Conservation (phyloP, 2,888 invertebrate genomes). For the Mesorhabditis belari region DNA sequence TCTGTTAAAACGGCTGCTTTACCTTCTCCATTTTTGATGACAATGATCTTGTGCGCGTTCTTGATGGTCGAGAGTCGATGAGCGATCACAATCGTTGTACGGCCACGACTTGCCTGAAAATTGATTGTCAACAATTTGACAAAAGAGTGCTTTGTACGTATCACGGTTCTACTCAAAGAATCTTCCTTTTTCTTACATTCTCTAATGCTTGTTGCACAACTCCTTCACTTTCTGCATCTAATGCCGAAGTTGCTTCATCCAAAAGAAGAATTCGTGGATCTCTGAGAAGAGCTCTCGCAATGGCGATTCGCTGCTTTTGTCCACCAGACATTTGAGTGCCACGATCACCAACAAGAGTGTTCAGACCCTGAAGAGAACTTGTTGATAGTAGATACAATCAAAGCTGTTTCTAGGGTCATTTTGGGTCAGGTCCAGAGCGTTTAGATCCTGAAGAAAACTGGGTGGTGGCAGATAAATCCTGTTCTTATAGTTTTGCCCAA, state of each 20-base stretch:
- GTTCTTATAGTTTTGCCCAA: not conserved
- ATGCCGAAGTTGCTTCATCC: slow-evolving; percentile 40
- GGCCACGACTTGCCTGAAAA: slow-evolving; percentile 38
- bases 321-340: slow-evolving; percentile 42
- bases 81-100: slow-evolving; percentile 58
- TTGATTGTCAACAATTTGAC: too few species aligned
- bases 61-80: slow-evolving; percentile 59
- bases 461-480: too few species aligned
- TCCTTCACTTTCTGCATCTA: slow-evolving; percentile 37
- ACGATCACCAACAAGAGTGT: slow-evolving; percentile 40
- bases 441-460: too few species aligned
- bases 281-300: slow-evolving; percentile 42
- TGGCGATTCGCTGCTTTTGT: slow-evolving; percentile 44
- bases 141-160: too few species aligned
- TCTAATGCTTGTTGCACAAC: slow-evolving; percentile 58
- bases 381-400: too few species aligned
- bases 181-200: slow-evolving; percentile 53
- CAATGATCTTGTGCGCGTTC: slow-evolving; percentile 58
- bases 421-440: too few species aligned
- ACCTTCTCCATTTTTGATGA: slow-evolving; percentile 48
- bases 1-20: not conserved
- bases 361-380: slow-evolving; percentile 25
- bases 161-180: too few species aligned
- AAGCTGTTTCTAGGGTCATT: too few species aligned
- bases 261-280: slow-evolving; percentile 39